These are phyloP conservation scores for Ectemnius cavifrons DNA, from an alignment of 2,888 invertebrate species.

Conservation along the genomic window DNA sequence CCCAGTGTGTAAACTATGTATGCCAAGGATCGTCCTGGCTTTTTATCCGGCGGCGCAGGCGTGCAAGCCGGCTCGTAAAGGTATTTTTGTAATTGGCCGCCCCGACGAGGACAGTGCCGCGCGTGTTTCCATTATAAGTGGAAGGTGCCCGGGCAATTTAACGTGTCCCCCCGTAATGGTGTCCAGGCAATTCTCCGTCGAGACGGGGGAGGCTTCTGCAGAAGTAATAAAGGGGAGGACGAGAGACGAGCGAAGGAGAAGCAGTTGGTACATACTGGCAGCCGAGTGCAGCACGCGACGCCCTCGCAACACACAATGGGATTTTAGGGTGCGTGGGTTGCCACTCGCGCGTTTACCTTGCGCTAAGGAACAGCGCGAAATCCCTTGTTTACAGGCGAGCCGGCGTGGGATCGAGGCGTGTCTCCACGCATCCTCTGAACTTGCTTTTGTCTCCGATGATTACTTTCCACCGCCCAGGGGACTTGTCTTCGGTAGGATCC, in stretches of 20 bases:
- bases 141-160: constrained; percentile 27
- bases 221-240: constrained; percentile 47
- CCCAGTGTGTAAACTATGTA: not conserved
- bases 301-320: constrained; percentile 55
- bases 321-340: constrained; percentile 57
- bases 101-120: not conserved
- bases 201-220: constrained; percentile 29
- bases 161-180: constrained; percentile 23
- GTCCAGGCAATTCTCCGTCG: constrained; percentile 22
- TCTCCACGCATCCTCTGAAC: constrained; percentile 29
- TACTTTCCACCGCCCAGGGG: constrained; percentile 29
- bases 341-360: constrained; percentile 56
- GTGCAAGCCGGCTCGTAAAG: not conserved
- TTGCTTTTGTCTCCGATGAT: constrained; percentile 38
- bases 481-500: too few species aligned
- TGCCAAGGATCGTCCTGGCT: not conserved
- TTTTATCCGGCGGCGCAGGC: not conserved
- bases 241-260: constrained; percentile 25
- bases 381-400: constrained; percentile 61
- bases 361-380: constrained; percentile 56
- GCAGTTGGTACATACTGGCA: too few species aligned
- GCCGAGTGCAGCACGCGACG: constrained; percentile 58
- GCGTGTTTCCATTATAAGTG: constrained; percentile 14
- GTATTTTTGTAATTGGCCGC: constrained; percentile 8
- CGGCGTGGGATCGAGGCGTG: constrained; percentile 48